phyloP scores from a whole-genome alignment of 2,113 vertebrate species.

The Macquaria ambigua region DNA sequence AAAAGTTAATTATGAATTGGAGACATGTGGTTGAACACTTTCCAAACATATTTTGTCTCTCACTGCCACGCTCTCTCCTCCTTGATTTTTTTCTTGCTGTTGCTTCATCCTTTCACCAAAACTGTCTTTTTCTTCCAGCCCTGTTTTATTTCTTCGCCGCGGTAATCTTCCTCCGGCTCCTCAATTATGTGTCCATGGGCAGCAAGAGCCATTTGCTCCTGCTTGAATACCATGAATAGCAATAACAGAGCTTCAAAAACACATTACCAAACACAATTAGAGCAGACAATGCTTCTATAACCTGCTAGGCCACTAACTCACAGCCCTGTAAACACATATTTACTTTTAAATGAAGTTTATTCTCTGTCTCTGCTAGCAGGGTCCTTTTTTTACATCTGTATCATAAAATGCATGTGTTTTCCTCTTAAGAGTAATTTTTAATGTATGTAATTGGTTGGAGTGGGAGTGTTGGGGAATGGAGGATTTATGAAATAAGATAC shows the following conservation, averaged over 20 bases:
- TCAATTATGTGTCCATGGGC: slow-evolving; percentile 78
- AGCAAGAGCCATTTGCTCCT: slow-evolving; percentile 78
- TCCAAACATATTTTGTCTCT: slow-evolving; percentile 69
- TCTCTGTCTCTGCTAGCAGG: slow-evolving; percentile 39
- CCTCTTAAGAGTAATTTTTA: slow-evolving; percentile 69
- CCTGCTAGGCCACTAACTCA: slow-evolving; percentile 65
- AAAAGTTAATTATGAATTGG: slow-evolving; percentile 84
- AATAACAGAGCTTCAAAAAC: slow-evolving; percentile 80
- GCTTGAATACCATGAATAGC: slow-evolving; percentile 83
- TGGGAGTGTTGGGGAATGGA: slow-evolving; percentile 46
- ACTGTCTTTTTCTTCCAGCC: slow-evolving; percentile 39
- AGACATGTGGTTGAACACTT: slow-evolving; percentile 77
- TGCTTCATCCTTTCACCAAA: slow-evolving; percentile 43
- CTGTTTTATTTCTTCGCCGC: slow-evolving; percentile 52
- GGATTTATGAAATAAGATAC: slow-evolving; percentile 65
- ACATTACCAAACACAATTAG: slow-evolving; percentile 84
- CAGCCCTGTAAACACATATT: slow-evolving; percentile 75
- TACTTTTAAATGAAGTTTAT: slow-evolving; percentile 79
- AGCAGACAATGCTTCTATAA: slow-evolving; percentile 74
- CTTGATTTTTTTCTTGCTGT: slow-evolving; percentile 52
- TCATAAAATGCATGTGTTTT: slow-evolving; percentile 66
- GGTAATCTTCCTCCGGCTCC: slow-evolving; percentile 74
- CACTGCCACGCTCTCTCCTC: slow-evolving; percentile 26
- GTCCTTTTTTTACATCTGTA: slow-evolving; percentile 21
- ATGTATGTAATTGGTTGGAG: slow-evolving; percentile 70